Percentiles rank a stretch among this genome's conserved stretches.
Evolutionary conservation across 1,140 invertebrate genomes (phyloP).

Genomic region (Drosophila cardini): DNA sequence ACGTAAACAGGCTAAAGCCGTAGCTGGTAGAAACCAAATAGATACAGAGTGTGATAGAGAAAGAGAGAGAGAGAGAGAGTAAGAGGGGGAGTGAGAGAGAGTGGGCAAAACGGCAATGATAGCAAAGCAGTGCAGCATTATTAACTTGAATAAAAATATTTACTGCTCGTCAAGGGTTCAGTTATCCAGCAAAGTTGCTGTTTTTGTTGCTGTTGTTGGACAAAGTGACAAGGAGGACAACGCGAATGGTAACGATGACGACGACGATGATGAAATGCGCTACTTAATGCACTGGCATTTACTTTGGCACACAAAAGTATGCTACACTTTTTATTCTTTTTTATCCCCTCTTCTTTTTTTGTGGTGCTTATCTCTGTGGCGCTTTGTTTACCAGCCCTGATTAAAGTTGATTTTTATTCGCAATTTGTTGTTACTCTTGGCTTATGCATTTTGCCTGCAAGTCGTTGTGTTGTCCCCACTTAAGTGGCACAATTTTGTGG

Average conservation of each 20-base stretch:
- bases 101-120: constrained; percentile 4
- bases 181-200: constrained; percentile 29
- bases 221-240: constrained; percentile 34
- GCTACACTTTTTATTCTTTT: constrained; percentile 33
- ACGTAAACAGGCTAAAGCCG: constrained; percentile 59
- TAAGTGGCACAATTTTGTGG: constrained; percentile 78
- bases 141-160: constrained; percentile 84
- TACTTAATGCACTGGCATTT: constrained; percentile 75
- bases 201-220: constrained; percentile 39
- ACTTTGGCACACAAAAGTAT: constrained; percentile 65
- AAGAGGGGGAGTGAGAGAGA: constrained; percentile 54
- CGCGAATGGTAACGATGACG: constrained; percentile 45
- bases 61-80: constrained; percentile 49
- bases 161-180: constrained; percentile 73
- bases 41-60: too few species aligned
- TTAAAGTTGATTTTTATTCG: constrained; percentile 74
- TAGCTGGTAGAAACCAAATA: constrained; percentile 43
- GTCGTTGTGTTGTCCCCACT: constrained; percentile 9
- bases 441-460: constrained; percentile 1
- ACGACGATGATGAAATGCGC: constrained; percentile 73
- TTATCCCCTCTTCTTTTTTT: constrained; percentile 3
- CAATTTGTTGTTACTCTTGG: constrained; percentile 69
- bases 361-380: constrained; percentile 3
- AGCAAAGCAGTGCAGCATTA: constrained; percentile 68
- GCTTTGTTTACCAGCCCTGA: constrained; percentile 68